Evolutionary conservation across 2,797 vertebrate species (phyloP), one percentile per base, ranked within the genome.

Genomic region (Epinephelus coioides): DNA sequence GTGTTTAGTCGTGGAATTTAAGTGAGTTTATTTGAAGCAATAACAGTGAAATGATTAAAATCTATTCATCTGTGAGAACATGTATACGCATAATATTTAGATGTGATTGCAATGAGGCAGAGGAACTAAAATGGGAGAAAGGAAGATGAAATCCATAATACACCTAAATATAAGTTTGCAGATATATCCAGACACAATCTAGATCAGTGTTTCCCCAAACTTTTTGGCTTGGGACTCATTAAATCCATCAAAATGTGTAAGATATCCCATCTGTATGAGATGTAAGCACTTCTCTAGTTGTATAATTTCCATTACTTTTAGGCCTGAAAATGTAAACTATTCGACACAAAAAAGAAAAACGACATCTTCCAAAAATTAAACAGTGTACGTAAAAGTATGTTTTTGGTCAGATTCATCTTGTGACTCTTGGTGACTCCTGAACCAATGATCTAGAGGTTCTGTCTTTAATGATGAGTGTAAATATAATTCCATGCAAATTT

Each of bases 1-100:
- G n/a, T 59, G 57, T 73, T 78, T 25, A 57, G 13, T 65, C 51
- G 59, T 59, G 51, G 50, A 70, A 46, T 47, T 14, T 6, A 11
- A 10, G 18, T 68, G 17, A 15, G 46, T 15, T 14, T 5, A 47
- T 44, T 44, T 44, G 12, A 40, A 62, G 34, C 3, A 38, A 17
- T 49, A 38, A 67, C 4, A 46, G 66, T 30, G 18, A 61, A 44
- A 14, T 14, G 12, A 44, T 3, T 4, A 44, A 14, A 44, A 44
- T 15, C 38, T 10, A 62, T 25, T 62, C 2, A 44, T 44, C 59
- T 46, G 19, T 27, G 34, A 34, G 13, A 70, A 49, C 8, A 40
- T 15, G 53, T 8, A 3, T 17, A 34, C 11, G 15, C 23, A 27
- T 5, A 55, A 25, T 25, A n/a, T 51, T 46, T 27, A 49, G 19